These are phyloP conservation scores for Formica exsecta DNA, from an alignment of 1,140 invertebrate species.

Conservation along the genomic window DNA sequence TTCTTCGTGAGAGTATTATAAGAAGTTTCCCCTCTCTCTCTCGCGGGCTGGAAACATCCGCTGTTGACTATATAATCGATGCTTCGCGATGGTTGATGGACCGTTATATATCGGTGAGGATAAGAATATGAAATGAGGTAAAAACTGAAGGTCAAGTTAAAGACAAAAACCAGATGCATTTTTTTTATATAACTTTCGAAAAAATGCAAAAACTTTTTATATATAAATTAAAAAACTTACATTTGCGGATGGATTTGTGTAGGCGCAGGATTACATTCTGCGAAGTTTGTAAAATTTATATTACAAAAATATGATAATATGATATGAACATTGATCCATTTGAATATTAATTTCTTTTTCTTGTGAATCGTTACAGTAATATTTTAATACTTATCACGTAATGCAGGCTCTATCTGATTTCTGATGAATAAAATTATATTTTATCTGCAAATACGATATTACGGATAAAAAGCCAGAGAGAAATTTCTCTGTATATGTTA, in stretches of 20 bases:
- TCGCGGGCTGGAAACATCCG: neutral
- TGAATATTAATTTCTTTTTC: too few species aligned
- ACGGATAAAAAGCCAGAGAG: too few species aligned
- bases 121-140: neutral
- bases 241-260: too few species aligned
- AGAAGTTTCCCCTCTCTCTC: constrained; percentile 15
- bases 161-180: neutral
- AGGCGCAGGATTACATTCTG: too few species aligned
- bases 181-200: neutral
- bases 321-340: too few species aligned
- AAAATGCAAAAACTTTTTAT: neutral
- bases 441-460: neutral
- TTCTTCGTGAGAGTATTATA: constrained; percentile 1
- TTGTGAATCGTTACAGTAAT: too few species aligned
- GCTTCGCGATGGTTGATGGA: constrained; percentile 2
- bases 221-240: neutral
- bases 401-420: too few species aligned
- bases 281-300: too few species aligned
- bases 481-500: too few species aligned
- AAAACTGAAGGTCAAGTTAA: constrained; percentile 14
- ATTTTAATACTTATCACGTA: too few species aligned
- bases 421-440: neutral
- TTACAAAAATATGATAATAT: too few species aligned
- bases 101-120: constrained; percentile 6
- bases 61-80: constrained; percentile 28